Base-by-base conservation (phyloP, 23 tunicate genomes). In the Styela plicata region DNA sequence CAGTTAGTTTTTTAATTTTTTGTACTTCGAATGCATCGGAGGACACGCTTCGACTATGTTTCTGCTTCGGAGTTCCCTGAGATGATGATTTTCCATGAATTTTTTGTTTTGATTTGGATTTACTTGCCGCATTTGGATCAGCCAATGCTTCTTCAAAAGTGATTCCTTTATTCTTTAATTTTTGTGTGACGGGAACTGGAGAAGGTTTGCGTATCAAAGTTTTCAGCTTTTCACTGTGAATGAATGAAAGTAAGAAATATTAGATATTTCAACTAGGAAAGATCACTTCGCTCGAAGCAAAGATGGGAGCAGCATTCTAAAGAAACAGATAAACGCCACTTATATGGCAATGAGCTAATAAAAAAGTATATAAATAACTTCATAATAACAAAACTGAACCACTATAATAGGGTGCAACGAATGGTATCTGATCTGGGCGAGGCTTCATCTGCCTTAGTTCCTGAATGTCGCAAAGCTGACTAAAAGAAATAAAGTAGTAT, bases 101-200 rank as follows among this genome's bases (percentile, higher is more conserved):
- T 25, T 25, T 67, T 67, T 25, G 22, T 13, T 29, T 27, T 44
- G 57, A 13, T 13, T 13, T 44, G 13, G 57, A 5, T 44, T 44
- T 7, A 44, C 57, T 44, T 44, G 57, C 13, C 13, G 57, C 7
- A 67, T 67, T 67, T 67, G 24, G 23, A 1, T 67, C 71, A 29
- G 71, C 31, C 1, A 67, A 24, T 25, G 71, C 71, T 67, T 67
- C 71, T 67, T 67, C 71, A 67, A 67, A 67, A 67, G 23, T 67
- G 31, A 67, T 67, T 0, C 22, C 18, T 67, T 67, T 27, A 25
- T 67, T 67, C 24, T 22, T 22, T 27, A 16, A 16, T 67, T 67
- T 27, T 24, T 67, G 30, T 0, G 2, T 0, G 30, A 29, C 71
- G 18, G 31, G 16, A 19, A 24, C 22, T 19, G 24, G 0, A 67